A percentile compares a stretch with the other conserved stretches of the same genome.
phyloP scores from a whole-genome alignment of 2,888 invertebrate species.

The Leptura quadrifasciata region DNA sequence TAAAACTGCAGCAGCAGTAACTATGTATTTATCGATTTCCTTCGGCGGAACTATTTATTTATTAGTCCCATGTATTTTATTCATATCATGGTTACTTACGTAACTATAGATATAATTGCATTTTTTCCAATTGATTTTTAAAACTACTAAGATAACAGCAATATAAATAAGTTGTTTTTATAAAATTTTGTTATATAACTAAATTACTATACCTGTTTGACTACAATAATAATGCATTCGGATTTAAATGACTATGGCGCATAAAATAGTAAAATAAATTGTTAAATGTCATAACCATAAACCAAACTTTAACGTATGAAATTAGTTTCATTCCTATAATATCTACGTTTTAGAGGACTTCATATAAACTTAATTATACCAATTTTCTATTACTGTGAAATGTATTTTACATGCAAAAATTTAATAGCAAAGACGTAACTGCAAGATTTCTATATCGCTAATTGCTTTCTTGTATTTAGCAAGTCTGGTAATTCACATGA shows the following conservation, averaged over 20 bases:
- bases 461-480: too few species aligned
- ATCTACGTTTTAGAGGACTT: too few species aligned
- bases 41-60: conserved; percentile 1
- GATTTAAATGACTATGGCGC: neutral
- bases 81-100: neutral
- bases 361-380: too few species aligned
- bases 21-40: conserved; percentile 16
- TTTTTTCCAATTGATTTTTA: neutral
- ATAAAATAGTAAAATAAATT: too few species aligned
- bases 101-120: neutral
- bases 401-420: too few species aligned
- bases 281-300: too few species aligned
- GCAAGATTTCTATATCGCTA: too few species aligned
- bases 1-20: conserved; percentile 42
- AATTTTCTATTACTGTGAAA: too few species aligned
- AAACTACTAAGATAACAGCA: neutral
- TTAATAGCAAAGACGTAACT: too few species aligned
- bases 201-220: neutral
- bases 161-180: neutral
- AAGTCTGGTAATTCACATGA: too few species aligned
- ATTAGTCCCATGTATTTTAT: neutral
- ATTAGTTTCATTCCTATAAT: too few species aligned
- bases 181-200: neutral
- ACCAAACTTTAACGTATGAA: too few species aligned
- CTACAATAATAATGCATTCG: neutral